Percentiles rank a stretch among this genome's conserved stretches.
phyloP scores from a whole-genome alignment of 2,888 invertebrate genomes.

The Apoderus coryli region DNA sequence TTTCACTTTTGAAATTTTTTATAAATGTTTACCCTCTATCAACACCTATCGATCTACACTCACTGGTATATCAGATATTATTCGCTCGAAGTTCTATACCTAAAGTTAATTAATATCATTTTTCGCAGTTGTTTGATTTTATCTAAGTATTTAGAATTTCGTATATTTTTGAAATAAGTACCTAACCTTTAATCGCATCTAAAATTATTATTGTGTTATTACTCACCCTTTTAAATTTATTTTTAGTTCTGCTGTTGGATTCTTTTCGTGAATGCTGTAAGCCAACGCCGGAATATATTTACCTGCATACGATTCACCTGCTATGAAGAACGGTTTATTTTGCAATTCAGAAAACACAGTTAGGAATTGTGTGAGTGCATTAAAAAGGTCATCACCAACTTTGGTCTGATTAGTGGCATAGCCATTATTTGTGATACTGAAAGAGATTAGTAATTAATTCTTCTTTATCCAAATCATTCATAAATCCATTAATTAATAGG shows the following conservation, averaged over 20 bases:
- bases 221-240: slow-evolving; percentile 15
- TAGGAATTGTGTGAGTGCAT: slow-evolving; percentile 65
- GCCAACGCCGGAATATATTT: slow-evolving; percentile 62
- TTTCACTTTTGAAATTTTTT: too few species aligned
- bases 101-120: too few species aligned
- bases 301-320: slow-evolving; percentile 81
- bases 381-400: slow-evolving; percentile 64
- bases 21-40: too few species aligned
- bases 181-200: too few species aligned
- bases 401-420: slow-evolving; percentile 63
- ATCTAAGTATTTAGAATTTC: too few species aligned
- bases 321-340: slow-evolving; percentile 61
- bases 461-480: too few species aligned
- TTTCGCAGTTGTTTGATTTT: too few species aligned
- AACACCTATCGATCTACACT: too few species aligned
- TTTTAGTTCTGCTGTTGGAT: slow-evolving; percentile 26
- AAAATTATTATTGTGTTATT: too few species aligned
- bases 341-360: slow-evolving; percentile 59
- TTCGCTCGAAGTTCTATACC: too few species aligned
- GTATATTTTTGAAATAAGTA: too few species aligned
- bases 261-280: slow-evolving; percentile 50
- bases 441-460: slow-evolving; percentile 37
- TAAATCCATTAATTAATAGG: neutral
- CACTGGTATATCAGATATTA: too few species aligned
- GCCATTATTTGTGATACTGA: slow-evolving; percentile 69